Percentiles rank a stretch among this genome's conserved stretches.
These are phyloP conservation scores for Probosciger aterrimus DNA, from an alignment of 2,113 vertebrate species.

Conservation along the genomic window DNA sequence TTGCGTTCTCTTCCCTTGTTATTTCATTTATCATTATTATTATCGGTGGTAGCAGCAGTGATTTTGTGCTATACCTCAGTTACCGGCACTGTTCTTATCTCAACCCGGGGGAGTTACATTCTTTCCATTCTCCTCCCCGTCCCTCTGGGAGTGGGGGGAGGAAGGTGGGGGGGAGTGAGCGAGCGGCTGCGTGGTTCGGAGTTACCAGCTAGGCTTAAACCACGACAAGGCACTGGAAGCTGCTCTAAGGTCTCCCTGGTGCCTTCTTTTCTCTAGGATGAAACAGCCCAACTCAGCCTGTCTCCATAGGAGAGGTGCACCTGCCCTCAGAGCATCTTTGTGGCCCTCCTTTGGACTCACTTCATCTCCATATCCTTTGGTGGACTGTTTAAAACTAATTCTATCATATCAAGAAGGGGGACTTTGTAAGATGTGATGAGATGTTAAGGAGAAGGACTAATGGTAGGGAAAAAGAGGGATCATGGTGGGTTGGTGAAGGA, in stretches of 20 bases:
- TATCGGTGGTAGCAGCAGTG: no score
- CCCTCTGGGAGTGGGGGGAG: no score
- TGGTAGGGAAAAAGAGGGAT: neutral
- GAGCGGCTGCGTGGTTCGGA: no score
- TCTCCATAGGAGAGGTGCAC: neutral
- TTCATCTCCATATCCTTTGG: neutral
- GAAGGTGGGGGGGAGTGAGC: no score
- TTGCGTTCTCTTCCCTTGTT: no score
- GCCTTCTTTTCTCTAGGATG: neutral
- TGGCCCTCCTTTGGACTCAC: neutral
- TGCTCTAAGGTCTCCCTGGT: neutral
- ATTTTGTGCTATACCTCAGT: no score
- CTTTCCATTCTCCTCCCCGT: no score
- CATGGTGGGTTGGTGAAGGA: neutral
- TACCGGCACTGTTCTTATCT: no score
- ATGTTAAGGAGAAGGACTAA: neutral
- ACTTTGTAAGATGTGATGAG: neutral
- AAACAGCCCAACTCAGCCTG: neutral
- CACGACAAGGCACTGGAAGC: neutral
- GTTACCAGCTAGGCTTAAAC: no score
- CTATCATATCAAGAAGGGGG: rapidly evolving
- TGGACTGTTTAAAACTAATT: neutral
- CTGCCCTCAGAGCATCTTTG: neutral
- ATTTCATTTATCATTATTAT: no score
- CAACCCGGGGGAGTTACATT: no score